Evolutionary conservation across 2,888 invertebrate genomes (phyloP), one percentile per base, ranked within the genome.

Genomic region (Drosophila nr. perissopoda): DNA sequence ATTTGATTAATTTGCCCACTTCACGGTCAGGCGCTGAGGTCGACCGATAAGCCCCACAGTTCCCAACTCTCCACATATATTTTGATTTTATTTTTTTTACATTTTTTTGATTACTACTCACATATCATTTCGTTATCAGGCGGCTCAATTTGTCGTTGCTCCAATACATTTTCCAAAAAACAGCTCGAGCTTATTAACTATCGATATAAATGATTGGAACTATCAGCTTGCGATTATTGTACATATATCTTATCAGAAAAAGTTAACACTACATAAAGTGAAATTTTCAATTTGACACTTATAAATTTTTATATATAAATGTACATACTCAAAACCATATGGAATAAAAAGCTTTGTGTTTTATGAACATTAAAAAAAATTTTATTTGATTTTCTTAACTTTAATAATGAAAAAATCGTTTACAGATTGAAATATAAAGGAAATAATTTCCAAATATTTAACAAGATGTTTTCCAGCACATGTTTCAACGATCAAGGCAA

Each of bases 21-120:
- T 76, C 86, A 88, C 72, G 90, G 90, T 78, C 88, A 86, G 80
- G 73, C 69, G 78, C 38, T 74, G 72, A 67, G 83, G 73, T 85
- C 80, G 80, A 51, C 48, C 56, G 85, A 85, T 85, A 89, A 80
- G 79, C 58, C 62, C n/a, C 56, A 40, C 33, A 66, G 42, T 45
- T 45, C 62, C 59, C 53, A 78, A 70, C 69, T 33, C 33, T 33
- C 33, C 4, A 11, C 33, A 33, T 45, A 45, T 66, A 84, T 78
- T 61, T 62, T 53, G 48, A 57, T 38, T 54, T 59, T 49, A 42
- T 51, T 51, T 57, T 38, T 52, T 69, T 66, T 11, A 1, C 4
- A 1, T 7, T 21, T 29, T 52, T 36, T 33, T 57, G 57, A 70
- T 66, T 71, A 76, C 25, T 8, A 13, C 60, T 61, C 72, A 76